Evolutionary conservation across 2,797 vertebrate genomes (phyloP).

Genomic region (Sebastes itinus): DNA sequence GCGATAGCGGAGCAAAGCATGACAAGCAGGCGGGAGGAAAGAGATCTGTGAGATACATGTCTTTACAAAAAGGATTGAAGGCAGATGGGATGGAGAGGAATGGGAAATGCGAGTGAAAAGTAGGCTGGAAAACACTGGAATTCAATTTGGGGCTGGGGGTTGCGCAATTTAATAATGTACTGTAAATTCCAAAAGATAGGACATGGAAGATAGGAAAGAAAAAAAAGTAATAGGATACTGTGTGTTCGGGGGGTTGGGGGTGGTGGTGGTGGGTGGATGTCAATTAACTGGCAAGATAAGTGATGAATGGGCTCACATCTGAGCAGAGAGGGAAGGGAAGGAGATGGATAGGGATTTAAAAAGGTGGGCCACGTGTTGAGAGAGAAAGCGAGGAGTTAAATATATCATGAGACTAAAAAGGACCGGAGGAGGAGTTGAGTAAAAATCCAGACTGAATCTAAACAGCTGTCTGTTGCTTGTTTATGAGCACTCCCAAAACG

Average conservation of each 20-base stretch:
- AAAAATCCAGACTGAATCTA: conserved; percentile 30
- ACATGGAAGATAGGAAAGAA: conserved; percentile 5
- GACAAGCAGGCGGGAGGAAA: background rate
- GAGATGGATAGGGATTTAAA: conserved; percentile 33
- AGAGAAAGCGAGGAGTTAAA: conserved; percentile 42
- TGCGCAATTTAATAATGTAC: conserved; percentile 31
- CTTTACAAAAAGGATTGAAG: background rate
- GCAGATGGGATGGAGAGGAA: conserved; percentile 23
- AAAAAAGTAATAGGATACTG: conserved; percentile 48
- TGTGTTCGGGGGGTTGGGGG: background rate
- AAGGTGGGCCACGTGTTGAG: conserved; percentile 13
- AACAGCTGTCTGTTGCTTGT: conserved; percentile 56
- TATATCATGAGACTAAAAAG: conserved; percentile 25
- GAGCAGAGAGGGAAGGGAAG: conserved; percentile 3
- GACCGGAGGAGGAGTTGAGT: conserved; percentile 2
- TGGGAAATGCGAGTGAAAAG: conserved; percentile 27
- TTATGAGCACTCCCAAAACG: conserved; percentile 59
- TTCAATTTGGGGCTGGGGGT: conserved; percentile 20
- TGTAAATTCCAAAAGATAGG: conserved; percentile 37
- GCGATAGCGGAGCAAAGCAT: conserved; percentile 4
- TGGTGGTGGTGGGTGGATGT: conserved; percentile 5
- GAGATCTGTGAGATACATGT: conserved; percentile 4
- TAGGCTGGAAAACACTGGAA: conserved; percentile 32
- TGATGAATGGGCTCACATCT: conserved; percentile 52
- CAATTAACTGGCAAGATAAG: conserved; percentile 55